Conservation (phyloP, 2,888 invertebrate genomes). For the Congeria kusceri region DNA sequence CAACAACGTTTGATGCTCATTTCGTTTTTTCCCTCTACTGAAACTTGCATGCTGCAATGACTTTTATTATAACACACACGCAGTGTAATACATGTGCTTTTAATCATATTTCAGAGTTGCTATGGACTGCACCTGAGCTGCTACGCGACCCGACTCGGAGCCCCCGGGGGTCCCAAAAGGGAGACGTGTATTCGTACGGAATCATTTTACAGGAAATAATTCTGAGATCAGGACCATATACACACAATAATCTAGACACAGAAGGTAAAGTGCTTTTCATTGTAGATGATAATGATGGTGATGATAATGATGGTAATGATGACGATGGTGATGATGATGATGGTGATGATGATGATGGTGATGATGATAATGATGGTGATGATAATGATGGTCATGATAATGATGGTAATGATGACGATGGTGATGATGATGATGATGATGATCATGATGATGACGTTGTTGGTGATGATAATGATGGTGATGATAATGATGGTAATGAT, state of each 20-base stretch:
- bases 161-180: conserved; percentile 69
- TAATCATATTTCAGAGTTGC: conserved; percentile 41
- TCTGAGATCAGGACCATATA: conserved; percentile 70
- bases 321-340: neutral
- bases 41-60: no score
- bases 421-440: neutral
- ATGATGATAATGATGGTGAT: neutral
- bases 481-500: conserved; percentile 10
- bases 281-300: neutral
- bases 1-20: no score
- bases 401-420: neutral
- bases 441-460: neutral
- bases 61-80: no score
- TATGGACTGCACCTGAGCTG: conserved; percentile 81
- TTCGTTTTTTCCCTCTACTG: no score
- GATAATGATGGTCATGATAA: no score
- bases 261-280: conserved; percentile 34
- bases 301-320: no score
- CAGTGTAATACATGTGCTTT: no score
- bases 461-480: no score
- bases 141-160: conserved; percentile 57
- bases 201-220: conserved; percentile 80
- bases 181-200: conserved; percentile 79
- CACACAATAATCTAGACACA: conserved; percentile 66
- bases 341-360: no score